These are phyloP conservation scores for Drosophila sp. DNA, from an alignment of 1,140 invertebrate genomes.

Conservation along the genomic window DNA sequence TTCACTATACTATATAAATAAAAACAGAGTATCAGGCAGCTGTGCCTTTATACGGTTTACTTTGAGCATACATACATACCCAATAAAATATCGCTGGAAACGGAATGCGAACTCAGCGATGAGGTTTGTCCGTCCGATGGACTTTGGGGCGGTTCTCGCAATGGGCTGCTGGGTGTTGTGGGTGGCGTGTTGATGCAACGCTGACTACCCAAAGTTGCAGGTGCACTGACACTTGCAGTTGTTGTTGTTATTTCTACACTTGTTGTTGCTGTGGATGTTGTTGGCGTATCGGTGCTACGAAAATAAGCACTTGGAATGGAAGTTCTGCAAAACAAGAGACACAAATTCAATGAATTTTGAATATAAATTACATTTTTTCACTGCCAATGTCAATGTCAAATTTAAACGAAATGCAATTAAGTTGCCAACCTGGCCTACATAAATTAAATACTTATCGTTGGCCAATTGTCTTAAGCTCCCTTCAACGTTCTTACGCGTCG, in stretches of 20 bases:
- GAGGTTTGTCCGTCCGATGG: slow-evolving; percentile 78
- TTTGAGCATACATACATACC: slow-evolving; percentile 41
- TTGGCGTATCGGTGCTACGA: slow-evolving; percentile 54
- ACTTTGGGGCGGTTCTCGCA: slow-evolving; percentile 75
- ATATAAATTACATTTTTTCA: slow-evolving; percentile 9
- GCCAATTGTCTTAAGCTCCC: slow-evolving; percentile 18
- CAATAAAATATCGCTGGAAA: slow-evolving; percentile 78
- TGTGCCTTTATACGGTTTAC: no score
- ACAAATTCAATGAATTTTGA: slow-evolving; percentile 16
- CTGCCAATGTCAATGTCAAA: slow-evolving; percentile 74
- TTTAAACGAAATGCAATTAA: slow-evolving; percentile 47
- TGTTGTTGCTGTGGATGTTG: slow-evolving; percentile 41
- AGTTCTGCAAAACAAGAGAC: slow-evolving; percentile 43
- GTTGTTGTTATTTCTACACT: slow-evolving; percentile 19
- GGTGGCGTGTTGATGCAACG: slow-evolving; percentile 79
- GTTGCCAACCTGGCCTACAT: slow-evolving; percentile 8
- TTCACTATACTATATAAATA: no score
- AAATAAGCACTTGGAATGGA: slow-evolving; percentile 53
- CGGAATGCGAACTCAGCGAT: slow-evolving; percentile 78
- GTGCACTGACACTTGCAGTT: slow-evolving; percentile 33
- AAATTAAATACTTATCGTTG: slow-evolving; percentile 58
- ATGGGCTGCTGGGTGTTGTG: slow-evolving; percentile 76
- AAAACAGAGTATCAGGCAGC: slow-evolving; percentile 3
- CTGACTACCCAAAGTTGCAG: slow-evolving; percentile 53
- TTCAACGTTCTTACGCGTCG: background rate